phyloP scores from a whole-genome alignment of 2,888 invertebrate genomes.

The Andrena bicolor region DNA sequence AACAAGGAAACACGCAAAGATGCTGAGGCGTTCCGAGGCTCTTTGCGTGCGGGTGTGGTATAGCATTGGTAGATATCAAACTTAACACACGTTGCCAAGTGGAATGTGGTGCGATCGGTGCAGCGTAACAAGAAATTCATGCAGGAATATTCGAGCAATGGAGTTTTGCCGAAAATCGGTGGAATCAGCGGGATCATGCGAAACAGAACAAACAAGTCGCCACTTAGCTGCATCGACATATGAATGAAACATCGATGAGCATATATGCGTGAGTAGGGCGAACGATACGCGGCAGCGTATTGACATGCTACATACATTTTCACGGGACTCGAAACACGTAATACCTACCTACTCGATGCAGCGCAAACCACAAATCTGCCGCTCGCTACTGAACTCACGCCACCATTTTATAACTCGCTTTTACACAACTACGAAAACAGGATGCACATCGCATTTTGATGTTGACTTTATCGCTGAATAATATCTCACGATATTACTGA shows the following conservation, averaged over 20 bases:
- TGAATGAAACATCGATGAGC: background rate
- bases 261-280: background rate
- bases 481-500: too few relatives aligned
- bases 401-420: conserved; percentile 18
- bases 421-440: conserved; percentile 3
- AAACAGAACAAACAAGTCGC: background rate
- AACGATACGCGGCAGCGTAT: background rate
- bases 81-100: too few relatives aligned
- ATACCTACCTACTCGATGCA: conserved; percentile 14
- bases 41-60: too few relatives aligned
- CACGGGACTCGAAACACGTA: conserved; percentile 20
- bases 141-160: too few relatives aligned
- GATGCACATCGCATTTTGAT: background rate
- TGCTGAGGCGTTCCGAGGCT: background rate
- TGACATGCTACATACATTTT: conserved; percentile 26
- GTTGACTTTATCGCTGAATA: background rate
- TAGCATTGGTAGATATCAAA: too few relatives aligned
- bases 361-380: conserved; percentile 18
- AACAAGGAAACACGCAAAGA: background rate
- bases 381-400: conserved; percentile 5
- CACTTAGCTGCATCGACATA: background rate
- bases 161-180: background rate
- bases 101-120: too few relatives aligned
- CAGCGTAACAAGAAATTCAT: background rate
- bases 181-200: background rate